phyloP scores from a whole-genome alignment of 1,140 invertebrate species.

The Gerris buenoi region DNA sequence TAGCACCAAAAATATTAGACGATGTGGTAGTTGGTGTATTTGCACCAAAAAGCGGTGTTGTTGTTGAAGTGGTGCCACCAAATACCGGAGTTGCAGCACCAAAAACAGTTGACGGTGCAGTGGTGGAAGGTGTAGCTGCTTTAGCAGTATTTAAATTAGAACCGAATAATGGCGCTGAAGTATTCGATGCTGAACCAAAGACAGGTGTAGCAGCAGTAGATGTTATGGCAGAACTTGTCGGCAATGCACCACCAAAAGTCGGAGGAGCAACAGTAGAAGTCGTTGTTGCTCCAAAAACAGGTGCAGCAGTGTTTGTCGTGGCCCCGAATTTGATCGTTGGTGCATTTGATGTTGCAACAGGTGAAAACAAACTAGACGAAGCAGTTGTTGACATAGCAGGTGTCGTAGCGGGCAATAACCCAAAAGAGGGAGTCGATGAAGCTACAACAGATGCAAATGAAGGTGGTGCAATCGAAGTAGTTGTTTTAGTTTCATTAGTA shows the following conservation, averaged over 20 bases:
- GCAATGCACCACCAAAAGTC: background rate
- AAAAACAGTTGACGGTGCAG: too few species aligned
- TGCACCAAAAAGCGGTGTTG: background rate
- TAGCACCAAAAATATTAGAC: background rate
- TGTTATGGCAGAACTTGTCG: background rate
- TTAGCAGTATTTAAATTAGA: too few species aligned
- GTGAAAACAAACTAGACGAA: too few species aligned
- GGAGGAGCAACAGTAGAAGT: background rate
- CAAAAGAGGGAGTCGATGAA: too few species aligned
- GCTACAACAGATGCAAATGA: too few species aligned
- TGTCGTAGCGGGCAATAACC: too few species aligned
- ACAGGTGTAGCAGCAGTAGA: background rate
- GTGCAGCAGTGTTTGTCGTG: too few species aligned
- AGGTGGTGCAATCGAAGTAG: too few species aligned
- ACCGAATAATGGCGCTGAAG: background rate
- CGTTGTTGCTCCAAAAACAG: background rate
- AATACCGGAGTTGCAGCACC: background rate
- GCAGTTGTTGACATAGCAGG: too few species aligned
- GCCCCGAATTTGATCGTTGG: too few species aligned
- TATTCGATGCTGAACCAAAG: background rate
- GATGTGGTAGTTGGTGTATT: background rate
- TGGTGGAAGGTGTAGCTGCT: too few species aligned
- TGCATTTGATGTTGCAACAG: too few species aligned
- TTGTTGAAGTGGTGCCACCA: background rate
- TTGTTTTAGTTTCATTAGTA: background rate